Conservation (phyloP, 2,113 vertebrate genomes). For the Dromiciops gliroides region DNA sequence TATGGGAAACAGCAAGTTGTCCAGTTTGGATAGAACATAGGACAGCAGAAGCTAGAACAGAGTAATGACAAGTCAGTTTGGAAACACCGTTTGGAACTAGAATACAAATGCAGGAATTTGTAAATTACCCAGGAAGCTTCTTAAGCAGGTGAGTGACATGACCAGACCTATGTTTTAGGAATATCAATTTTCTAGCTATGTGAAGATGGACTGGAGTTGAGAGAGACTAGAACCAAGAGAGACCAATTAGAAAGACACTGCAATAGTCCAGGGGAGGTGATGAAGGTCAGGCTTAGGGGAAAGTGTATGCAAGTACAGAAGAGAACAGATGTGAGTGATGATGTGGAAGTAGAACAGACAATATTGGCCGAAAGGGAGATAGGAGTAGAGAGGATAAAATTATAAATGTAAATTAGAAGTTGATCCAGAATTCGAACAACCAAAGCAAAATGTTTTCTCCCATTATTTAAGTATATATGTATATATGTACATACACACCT, state of each 20-base stretch:
- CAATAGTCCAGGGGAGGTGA: no score
- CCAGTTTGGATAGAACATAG: background rate
- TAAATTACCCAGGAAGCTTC: background rate
- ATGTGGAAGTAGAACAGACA: no score
- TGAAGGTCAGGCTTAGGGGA: background rate
- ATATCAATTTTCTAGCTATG: background rate
- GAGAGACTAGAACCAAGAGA: background rate
- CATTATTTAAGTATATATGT: background rate
- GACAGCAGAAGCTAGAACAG: background rate
- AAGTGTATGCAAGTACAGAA: background rate
- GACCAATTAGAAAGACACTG: background rate
- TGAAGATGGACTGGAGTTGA: background rate
- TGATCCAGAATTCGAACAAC: no score
- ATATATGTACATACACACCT: no score
- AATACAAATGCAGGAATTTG: background rate
- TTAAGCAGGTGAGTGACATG: background rate
- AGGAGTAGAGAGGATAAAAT: no score
- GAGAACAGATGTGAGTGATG: background rate
- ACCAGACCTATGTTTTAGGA: background rate
- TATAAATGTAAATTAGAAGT: no score
- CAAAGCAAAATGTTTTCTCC: no score
- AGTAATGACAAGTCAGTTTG: background rate
- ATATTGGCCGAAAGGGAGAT: no score
- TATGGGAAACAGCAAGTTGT: no score
- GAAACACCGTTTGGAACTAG: background rate